phyloP scores from a whole-genome alignment of 2,888 invertebrate genomes.

The Endomychus coccineus region DNA sequence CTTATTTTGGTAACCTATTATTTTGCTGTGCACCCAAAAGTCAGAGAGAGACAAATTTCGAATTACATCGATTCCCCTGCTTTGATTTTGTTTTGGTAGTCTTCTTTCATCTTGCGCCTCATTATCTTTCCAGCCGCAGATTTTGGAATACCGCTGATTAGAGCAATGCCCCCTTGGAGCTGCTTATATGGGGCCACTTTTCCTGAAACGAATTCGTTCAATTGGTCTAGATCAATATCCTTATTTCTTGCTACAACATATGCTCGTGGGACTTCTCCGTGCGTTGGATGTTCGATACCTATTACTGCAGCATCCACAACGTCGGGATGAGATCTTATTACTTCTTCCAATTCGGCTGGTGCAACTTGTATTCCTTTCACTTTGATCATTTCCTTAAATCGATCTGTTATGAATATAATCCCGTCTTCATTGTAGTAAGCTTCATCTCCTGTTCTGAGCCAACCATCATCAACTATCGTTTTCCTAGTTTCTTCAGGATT shows the following conservation, averaged over 20 bases:
- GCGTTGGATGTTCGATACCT: conserved; percentile 56
- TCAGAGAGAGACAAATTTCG: too few relatives aligned
- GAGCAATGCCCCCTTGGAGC: conserved; percentile 56
- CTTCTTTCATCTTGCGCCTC: conserved; percentile 38
- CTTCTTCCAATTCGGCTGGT: conserved; percentile 39
- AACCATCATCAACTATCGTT: conserved; percentile 56
- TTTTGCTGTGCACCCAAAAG: too few relatives aligned
- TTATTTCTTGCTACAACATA: conserved; percentile 52
- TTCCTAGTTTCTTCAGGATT: conserved; percentile 62
- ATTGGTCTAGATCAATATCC: conserved; percentile 46
- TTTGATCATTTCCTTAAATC: conserved; percentile 73
- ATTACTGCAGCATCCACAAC: conserved; percentile 68
- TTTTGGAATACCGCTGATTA: conserved; percentile 65
- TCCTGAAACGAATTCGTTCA: conserved; percentile 52
- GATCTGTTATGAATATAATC: conserved; percentile 58
- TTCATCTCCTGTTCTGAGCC: conserved; percentile 65
- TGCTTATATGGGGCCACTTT: conserved; percentile 70
- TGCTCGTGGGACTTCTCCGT: conserved; percentile 66
- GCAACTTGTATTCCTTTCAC: conserved; percentile 49
- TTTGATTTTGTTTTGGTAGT: too few relatives aligned
- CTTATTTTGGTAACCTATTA: too few relatives aligned
- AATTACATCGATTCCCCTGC: too few relatives aligned
- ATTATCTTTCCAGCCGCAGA: conserved; percentile 72
- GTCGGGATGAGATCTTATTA: conserved; percentile 60
- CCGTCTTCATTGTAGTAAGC: conserved; percentile 57